A percentile compares a stretch with the other conserved stretches of the same genome.
phyloP scores from a whole-genome alignment of 2,888 invertebrate genomes.

The Drosophila dives region DNA sequence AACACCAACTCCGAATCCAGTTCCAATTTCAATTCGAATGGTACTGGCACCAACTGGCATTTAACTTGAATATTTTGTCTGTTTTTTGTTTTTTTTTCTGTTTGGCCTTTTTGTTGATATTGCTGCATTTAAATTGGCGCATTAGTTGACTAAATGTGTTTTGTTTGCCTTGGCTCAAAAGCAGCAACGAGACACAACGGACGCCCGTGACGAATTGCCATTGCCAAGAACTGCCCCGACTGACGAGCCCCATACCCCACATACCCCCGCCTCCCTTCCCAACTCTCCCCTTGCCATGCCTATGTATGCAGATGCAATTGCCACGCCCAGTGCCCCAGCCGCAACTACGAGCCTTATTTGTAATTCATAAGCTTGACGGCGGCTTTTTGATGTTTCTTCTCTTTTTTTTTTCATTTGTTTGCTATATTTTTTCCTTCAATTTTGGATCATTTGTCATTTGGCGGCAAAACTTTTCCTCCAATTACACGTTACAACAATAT shows the following conservation, averaged over 20 bases:
- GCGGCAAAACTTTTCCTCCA: slow-evolving; percentile 76
- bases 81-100: slow-evolving; percentile 35
- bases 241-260: background rate
- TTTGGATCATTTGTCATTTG: slow-evolving; percentile 76
- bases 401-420: slow-evolving; percentile 12
- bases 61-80: slow-evolving; percentile 74
- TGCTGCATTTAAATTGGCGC: slow-evolving; percentile 75
- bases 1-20: slow-evolving; percentile 37
- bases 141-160: slow-evolving; percentile 74
- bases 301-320: slow-evolving; percentile 67
- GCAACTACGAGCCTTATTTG: slow-evolving; percentile 64
- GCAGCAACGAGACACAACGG: slow-evolving; percentile 55
- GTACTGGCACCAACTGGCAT: slow-evolving; percentile 64
- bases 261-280: background rate
- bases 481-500: slow-evolving; percentile 80
- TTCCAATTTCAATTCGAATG: slow-evolving; percentile 47
- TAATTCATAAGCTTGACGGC: slow-evolving; percentile 78
- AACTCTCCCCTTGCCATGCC: slow-evolving; percentile 4
- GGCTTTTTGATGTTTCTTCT: slow-evolving; percentile 58
- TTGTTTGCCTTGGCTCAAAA: slow-evolving; percentile 47
- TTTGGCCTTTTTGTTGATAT: slow-evolving; percentile 17
- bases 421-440: background rate
- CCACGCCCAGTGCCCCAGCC: slow-evolving; percentile 54
- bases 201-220: slow-evolving; percentile 64
- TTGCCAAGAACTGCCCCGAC: slow-evolving; percentile 24